Evolutionary conservation across 2,113 vertebrate species (phyloP).

Genomic region (Gasterosteus nipponicus): DNA sequence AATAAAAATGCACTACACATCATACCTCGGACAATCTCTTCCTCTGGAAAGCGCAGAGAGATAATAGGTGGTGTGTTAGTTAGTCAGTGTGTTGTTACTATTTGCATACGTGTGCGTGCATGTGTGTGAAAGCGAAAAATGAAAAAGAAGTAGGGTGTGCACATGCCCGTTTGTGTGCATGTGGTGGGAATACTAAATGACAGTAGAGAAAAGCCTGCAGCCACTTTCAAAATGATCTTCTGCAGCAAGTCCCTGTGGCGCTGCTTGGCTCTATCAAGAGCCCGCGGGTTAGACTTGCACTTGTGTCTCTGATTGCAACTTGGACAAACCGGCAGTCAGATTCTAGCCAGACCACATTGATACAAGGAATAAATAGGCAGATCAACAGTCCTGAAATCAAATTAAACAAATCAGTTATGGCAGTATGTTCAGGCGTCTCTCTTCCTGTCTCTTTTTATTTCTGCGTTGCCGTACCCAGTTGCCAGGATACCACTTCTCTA

Average conservation of each 20-base stretch:
- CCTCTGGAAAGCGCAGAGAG: slow-evolving; percentile 42
- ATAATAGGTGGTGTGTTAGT: slow-evolving; percentile 28
- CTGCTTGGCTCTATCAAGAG: slow-evolving; percentile 53
- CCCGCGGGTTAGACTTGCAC: slow-evolving; percentile 60
- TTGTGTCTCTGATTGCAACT: slow-evolving; percentile 58
- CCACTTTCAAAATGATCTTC: slow-evolving; percentile 76
- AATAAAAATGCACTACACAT: slow-evolving; percentile 47
- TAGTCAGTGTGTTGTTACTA: slow-evolving; percentile 3
- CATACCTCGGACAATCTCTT: slow-evolving; percentile 37
- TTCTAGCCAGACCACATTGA: slow-evolving; percentile 28
- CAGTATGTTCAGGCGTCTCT: slow-evolving; percentile 30
- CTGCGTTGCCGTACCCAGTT: slow-evolving; percentile 54
- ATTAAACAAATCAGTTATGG: slow-evolving; percentile 62
- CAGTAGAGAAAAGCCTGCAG: slow-evolving; percentile 64
- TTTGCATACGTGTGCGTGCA: background rate
- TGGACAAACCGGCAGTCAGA: slow-evolving; percentile 39
- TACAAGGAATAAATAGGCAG: slow-evolving; percentile 32
- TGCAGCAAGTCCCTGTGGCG: slow-evolving; percentile 60
- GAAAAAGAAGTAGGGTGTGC: slow-evolving; percentile 11
- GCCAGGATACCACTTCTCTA: slow-evolving; percentile 69
- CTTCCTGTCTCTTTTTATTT: slow-evolving; percentile 52
- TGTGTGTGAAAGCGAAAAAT: background rate
- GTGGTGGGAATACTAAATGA: slow-evolving; percentile 65
- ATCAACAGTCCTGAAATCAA: slow-evolving; percentile 60
- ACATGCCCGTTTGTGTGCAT: slow-evolving; percentile 40